Conservation (phyloP, 2,888 invertebrate genomes). For the Lithophane semibrunnea region DNA sequence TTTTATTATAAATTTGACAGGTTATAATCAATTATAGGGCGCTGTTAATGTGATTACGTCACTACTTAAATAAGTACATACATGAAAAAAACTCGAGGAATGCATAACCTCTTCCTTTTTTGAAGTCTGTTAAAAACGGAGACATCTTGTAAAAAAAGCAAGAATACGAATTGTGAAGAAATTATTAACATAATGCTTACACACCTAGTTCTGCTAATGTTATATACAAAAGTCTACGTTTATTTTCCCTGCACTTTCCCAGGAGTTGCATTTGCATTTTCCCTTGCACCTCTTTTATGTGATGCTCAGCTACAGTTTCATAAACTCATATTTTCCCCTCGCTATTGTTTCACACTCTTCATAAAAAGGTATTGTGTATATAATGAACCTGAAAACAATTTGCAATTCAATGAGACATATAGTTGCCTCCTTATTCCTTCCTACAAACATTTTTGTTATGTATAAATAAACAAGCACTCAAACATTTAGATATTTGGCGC, state of each 20-base stretch:
- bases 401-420: slow-evolving; percentile 67
- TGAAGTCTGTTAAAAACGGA: neutral
- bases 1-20: neutral
- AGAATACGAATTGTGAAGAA: neutral
- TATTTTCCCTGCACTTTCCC: slow-evolving; percentile 13
- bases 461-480: slow-evolving; percentile 29
- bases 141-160: neutral
- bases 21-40: neutral
- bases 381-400: slow-evolving; percentile 68
- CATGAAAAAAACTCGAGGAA: too few species aligned
- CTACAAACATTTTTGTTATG: slow-evolving; percentile 22
- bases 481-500: slow-evolving; percentile 23
- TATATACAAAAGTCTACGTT: neutral
- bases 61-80: neutral
- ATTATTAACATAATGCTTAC: too few species aligned
- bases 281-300: neutral
- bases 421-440: slow-evolving; percentile 22
- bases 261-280: slow-evolving; percentile 16
- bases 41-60: neutral
- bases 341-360: slow-evolving; percentile 52
- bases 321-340: slow-evolving; percentile 41
- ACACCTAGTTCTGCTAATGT: neutral
- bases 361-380: slow-evolving; percentile 64
- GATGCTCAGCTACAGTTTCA: slow-evolving; percentile 12
- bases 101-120: too few species aligned